Percentiles rank a stretch among this genome's conserved stretches.
Evolutionary conservation across 2,888 invertebrate genomes (phyloP).

Genomic region (Hypolimnas misippus): DNA sequence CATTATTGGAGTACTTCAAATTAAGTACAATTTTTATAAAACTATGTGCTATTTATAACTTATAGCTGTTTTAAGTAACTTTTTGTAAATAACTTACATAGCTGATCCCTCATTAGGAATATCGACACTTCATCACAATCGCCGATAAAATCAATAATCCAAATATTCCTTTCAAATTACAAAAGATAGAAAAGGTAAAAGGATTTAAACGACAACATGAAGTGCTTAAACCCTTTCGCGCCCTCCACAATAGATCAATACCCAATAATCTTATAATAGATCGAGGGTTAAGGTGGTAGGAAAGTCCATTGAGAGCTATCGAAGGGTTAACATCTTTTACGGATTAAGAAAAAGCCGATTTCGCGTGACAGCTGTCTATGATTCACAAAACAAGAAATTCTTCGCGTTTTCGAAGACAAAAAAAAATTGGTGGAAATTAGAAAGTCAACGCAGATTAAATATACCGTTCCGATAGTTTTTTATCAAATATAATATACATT

Average conservation of each 20-base stretch:
- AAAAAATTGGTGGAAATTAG: background rate
- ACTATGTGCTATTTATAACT: too few relatives aligned
- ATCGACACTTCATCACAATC: conserved; percentile 11
- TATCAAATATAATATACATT: background rate
- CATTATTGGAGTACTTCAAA: background rate
- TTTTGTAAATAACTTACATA: background rate
- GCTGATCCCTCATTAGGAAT: conserved; percentile 18
- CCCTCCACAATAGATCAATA: conserved; percentile 78
- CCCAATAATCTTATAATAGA: conserved; percentile 80
- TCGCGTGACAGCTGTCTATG: conserved; percentile 57
- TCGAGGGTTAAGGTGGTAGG: conserved; percentile 51
- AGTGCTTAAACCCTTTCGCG: conserved; percentile 73
- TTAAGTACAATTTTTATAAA: too few relatives aligned
- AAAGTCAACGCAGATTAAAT: background rate
- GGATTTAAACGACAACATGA: conserved; percentile 59
- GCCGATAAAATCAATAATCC: conserved; percentile 31
- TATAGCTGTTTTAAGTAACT: background rate
- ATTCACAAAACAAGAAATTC: conserved; percentile 25
- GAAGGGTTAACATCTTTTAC: conserved; percentile 54
- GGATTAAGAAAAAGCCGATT: conserved; percentile 59
- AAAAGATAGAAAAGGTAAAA: conserved; percentile 35
- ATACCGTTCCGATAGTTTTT: background rate
- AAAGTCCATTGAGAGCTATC: conserved; percentile 54
- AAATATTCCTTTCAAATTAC: conserved; percentile 34
- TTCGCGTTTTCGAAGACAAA: conserved; percentile 13